Base-by-base conservation (phyloP, 2,888 invertebrate species). In the Drosophila prostipennis region DNA sequence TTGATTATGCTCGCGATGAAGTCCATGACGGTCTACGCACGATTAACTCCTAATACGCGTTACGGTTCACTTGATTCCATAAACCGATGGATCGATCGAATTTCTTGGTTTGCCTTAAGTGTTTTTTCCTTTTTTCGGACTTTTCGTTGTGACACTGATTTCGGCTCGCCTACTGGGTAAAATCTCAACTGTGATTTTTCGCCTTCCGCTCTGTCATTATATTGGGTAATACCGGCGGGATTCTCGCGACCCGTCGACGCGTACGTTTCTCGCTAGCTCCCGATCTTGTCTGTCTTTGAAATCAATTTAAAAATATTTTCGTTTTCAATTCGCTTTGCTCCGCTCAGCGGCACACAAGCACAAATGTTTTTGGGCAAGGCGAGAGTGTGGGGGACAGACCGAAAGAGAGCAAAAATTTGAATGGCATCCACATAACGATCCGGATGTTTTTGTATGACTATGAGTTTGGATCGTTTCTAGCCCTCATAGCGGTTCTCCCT, bases 1-100 rank as follows among this genome's bases (percentile, higher is more conserved):
- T 90, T 90, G 54, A 92, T 90, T 16, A 92, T 75, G 79, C 90
- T 91, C 13, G 91, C 88, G 78, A 92, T 80, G 75, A 91, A 92
- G 81, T 92, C 90, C 92, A 92, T 92, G 56, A 37, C 49, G 37
- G 49, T 80, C 56, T 77, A 89, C 87, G 87, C 89, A 87, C 89
- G 78, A 89, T 87, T 87, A 71, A 69, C 59, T 80, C 71, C 48
- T 40, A 40, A 42, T 64, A n/a, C 68, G 23, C n/a, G 16, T 48
- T 53, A 70, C 77, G 86, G 74, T 79, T 79, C 83, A 80, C 46
- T 54, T 43, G 57, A 61, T 39, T 63, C 51, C 56, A 45, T 53
- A 72, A 59, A 60, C 14, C 13, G 37, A 40, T 23, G 7, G 14
- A 57, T 40, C 46, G 46, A 52, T 53, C 48, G 52, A 26, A 39